Evolutionary conservation across 2,113 vertebrate genomes (phyloP).

Genomic region (Saccopteryx leptura): DNA sequence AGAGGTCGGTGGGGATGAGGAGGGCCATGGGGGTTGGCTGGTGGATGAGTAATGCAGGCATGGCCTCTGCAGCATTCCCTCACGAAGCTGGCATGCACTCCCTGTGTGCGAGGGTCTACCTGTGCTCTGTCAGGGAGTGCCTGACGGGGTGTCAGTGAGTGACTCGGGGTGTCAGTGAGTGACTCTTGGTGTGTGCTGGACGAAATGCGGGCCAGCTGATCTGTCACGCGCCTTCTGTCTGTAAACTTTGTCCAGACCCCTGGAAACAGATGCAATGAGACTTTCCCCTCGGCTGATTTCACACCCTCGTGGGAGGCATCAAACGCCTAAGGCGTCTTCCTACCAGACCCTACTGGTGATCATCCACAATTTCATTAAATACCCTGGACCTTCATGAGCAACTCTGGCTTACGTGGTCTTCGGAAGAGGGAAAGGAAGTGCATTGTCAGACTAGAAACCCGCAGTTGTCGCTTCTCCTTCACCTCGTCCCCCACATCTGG

Average conservation of each 20-base stretch:
- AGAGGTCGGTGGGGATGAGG: background rate
- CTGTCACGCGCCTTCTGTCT: background rate
- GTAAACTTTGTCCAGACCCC: background rate
- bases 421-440: background rate
- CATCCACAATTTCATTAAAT: background rate
- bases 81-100: background rate
- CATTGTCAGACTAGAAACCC: background rate
- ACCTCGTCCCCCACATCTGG: background rate
- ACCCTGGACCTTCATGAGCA: too few relatives aligned
- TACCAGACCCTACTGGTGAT: background rate
- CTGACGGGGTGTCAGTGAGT: background rate
- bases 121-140: background rate
- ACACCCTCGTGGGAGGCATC: fast-evolving
- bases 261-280: background rate
- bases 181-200: background rate
- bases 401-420: background rate
- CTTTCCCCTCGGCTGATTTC: background rate
- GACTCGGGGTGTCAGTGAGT: background rate
- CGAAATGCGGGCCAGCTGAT: background rate
- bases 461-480: background rate
- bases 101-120: background rate
- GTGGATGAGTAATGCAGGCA: background rate
- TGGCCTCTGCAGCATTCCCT: background rate
- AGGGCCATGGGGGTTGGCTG: background rate
- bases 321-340: background rate